These are phyloP conservation scores for Odontesthes bonariensis DNA, from an alignment of 2,113 vertebrate genomes.

Conservation along the genomic window DNA sequence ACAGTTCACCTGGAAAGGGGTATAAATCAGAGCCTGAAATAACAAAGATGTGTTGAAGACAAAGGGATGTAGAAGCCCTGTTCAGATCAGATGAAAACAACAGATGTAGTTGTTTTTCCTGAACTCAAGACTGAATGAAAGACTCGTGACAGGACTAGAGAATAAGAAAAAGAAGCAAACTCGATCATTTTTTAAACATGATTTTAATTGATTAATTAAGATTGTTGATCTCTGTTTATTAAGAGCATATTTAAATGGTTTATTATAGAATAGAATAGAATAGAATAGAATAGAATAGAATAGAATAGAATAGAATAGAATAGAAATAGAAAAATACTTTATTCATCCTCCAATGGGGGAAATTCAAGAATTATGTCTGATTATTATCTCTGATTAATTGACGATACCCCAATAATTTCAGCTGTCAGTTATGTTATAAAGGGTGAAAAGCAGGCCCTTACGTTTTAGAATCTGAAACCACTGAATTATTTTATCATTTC, in stretches of 20 bases:
- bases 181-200: too few relatives aligned
- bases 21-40: constrained; percentile 63
- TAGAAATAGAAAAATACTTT: too few relatives aligned
- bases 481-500: not conserved
- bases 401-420: not conserved
- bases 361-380: not conserved
- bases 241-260: too few relatives aligned
- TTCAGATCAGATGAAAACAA: constrained; percentile 8
- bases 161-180: too few relatives aligned
- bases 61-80: constrained; percentile 53
- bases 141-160: too few relatives aligned
- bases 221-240: too few relatives aligned
- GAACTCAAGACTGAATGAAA: not conserved
- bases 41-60: constrained; percentile 65
- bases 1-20: constrained; percentile 61
- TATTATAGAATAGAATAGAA: too few relatives aligned
- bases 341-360: too few relatives aligned
- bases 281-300: too few relatives aligned
- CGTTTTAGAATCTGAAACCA: not conserved
- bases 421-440: not conserved
- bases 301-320: too few relatives aligned
- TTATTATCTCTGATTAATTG: not conserved
- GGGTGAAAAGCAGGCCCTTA: not conserved
- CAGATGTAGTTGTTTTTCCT: not conserved
- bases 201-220: too few relatives aligned